These are phyloP conservation scores for Gibbula magus DNA, from an alignment of 2,888 invertebrate species.

Conservation along the genomic window DNA sequence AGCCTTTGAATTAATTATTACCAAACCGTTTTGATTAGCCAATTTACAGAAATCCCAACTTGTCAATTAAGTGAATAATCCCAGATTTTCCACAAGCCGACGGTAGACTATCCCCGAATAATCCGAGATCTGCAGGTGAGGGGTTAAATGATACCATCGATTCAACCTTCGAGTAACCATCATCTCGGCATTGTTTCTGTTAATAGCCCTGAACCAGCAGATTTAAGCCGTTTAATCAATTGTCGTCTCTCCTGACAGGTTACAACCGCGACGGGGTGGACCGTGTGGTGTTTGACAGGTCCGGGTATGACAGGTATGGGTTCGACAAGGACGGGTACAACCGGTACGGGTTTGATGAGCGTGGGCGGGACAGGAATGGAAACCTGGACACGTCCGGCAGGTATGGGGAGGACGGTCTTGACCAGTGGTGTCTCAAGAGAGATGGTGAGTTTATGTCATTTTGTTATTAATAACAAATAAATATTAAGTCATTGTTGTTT, in stretches of 20 bases:
- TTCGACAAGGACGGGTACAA: conserved; percentile 60
- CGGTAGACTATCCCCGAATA: too few species aligned
- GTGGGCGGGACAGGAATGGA: conserved; percentile 58
- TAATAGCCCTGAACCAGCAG: too few species aligned
- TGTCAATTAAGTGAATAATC: too few species aligned
- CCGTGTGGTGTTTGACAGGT: conserved; percentile 59
- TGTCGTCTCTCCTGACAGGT: conserved; percentile 45
- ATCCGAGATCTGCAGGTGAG: too few species aligned
- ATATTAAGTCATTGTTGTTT: neutral
- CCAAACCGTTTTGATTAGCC: too few species aligned
- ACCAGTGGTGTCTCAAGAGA: conserved; percentile 59
- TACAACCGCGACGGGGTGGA: conserved; percentile 70
- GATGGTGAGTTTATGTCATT: conserved; percentile 46
- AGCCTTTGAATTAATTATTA: too few species aligned
- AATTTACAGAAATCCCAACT: too few species aligned
- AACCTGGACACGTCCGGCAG: conserved; percentile 54
- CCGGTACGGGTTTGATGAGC: conserved; percentile 61
- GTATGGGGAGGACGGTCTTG: conserved; percentile 56
- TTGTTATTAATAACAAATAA: neutral
- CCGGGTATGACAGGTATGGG: conserved; percentile 66
- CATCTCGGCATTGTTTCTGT: too few species aligned
- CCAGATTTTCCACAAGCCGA: too few species aligned
- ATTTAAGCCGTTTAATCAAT: too few species aligned
- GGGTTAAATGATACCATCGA: too few species aligned
- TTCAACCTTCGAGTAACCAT: too few species aligned